phyloP scores from a whole-genome alignment of 2,113 vertebrate species.

The Tachysurus vachellii region DNA sequence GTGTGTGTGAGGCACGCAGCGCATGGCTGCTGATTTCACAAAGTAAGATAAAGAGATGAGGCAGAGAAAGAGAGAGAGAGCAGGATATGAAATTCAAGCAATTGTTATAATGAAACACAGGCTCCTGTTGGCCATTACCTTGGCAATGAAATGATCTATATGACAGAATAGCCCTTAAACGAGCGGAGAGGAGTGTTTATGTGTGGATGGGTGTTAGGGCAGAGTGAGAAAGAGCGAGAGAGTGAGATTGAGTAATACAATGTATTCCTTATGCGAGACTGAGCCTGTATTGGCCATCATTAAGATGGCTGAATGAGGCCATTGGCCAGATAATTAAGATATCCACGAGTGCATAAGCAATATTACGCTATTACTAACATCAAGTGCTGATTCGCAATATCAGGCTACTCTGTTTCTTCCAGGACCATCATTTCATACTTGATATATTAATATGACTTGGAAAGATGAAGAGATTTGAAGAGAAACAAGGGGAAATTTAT shows the following conservation, averaged over 20 bases:
- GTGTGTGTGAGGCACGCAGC: conserved; percentile 60
- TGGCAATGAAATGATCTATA: conserved; percentile 69
- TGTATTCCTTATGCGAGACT: conserved; percentile 76
- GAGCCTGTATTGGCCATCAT: conserved; percentile 72
- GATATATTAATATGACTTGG: conserved; percentile 71
- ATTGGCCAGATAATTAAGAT: conserved; percentile 76
- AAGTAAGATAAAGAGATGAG: conserved; percentile 55
- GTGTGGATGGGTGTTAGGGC: conserved; percentile 61
- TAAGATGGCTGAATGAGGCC: conserved; percentile 72
- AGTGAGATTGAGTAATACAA: conserved; percentile 73
- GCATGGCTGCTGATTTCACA: conserved; percentile 57
- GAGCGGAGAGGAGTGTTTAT: conserved; percentile 62
- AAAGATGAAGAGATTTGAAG: conserved; percentile 60
- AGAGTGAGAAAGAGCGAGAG: conserved; percentile 59
- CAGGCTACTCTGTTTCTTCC: conserved; percentile 54
- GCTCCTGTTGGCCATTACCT: conserved; percentile 70
- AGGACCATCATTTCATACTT: conserved; percentile 66
- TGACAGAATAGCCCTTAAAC: conserved; percentile 61
- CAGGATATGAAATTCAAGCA: conserved; percentile 70
- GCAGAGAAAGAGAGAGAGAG: conserved; percentile 55
- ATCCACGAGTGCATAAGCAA: conserved; percentile 75
- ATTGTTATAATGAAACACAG: conserved; percentile 70
- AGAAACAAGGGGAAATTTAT: neutral
- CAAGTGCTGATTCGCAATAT: conserved; percentile 65
- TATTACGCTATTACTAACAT: conserved; percentile 73